phyloP scores from a whole-genome alignment of 2,888 invertebrate species.

The Timema podura region DNA sequence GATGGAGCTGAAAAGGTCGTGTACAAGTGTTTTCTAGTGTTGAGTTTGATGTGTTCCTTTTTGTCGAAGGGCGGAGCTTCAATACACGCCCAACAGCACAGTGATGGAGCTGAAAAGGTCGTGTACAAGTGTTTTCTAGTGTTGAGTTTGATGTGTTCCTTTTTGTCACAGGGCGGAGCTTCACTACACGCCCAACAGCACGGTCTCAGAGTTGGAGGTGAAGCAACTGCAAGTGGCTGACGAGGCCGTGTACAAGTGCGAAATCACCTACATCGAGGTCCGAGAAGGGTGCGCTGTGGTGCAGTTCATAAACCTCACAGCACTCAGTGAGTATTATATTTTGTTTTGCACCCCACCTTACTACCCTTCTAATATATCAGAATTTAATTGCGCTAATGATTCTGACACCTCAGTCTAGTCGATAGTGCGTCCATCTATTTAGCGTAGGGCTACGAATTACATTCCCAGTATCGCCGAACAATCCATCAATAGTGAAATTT shows the following conservation, averaged over 20 bases:
- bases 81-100: slow-evolving; percentile 61
- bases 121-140: not conserved
- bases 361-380: too few relatives aligned
- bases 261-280: slow-evolving; percentile 76
- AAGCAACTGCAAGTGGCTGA: slow-evolving; percentile 64
- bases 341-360: not conserved
- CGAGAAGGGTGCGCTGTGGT: slow-evolving; percentile 75
- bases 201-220: slow-evolving; percentile 65
- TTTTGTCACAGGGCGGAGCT: slow-evolving; percentile 60
- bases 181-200: slow-evolving; percentile 60
- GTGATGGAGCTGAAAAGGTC: slow-evolving; percentile 57
- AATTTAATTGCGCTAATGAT: too few relatives aligned
- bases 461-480: too few relatives aligned
- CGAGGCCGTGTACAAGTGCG: slow-evolving; percentile 77
- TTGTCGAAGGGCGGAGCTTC: slow-evolving; percentile 61
- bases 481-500: too few relatives aligned
- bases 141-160: not conserved
- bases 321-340: slow-evolving; percentile 65
- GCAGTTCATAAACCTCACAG: slow-evolving; percentile 73
- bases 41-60: not conserved
- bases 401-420: too few relatives aligned
- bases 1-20: slow-evolving; percentile 54
- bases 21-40: not conserved
- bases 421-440: too few relatives aligned
- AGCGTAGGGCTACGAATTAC: too few relatives aligned